Conservation (phyloP, 2,888 invertebrate genomes). For the Amphipoea oculea region DNA sequence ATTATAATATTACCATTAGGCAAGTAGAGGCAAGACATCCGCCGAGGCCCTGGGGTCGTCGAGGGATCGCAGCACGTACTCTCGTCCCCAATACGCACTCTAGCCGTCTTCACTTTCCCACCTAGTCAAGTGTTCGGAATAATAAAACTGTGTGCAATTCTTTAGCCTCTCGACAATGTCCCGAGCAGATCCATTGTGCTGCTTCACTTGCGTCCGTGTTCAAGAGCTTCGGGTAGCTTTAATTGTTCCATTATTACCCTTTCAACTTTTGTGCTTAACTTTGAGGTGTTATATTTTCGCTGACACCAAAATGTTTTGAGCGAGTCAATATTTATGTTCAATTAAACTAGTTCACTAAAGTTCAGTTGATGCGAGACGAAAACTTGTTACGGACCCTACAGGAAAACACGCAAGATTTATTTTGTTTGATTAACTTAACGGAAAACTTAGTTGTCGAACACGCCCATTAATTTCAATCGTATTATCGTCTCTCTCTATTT, state of each 20-base stretch:
- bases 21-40: constrained; percentile 68
- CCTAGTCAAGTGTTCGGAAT: constrained; percentile 77
- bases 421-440: constrained; percentile 69
- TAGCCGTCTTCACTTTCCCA: constrained; percentile 79
- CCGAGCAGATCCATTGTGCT: constrained; percentile 75
- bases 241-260: constrained; percentile 79
- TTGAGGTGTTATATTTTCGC: constrained; percentile 67
- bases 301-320: constrained; percentile 69
- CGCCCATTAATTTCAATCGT: constrained; percentile 81
- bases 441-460: constrained; percentile 74
- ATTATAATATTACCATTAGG: constrained; percentile 74
- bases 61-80: constrained; percentile 78
- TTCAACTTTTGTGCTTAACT: constrained; percentile 70
- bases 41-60: constrained; percentile 72
- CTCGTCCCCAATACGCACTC: constrained; percentile 78
- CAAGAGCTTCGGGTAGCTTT: constrained; percentile 75
- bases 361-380: constrained; percentile 41
- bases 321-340: background rate
- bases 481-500: constrained; percentile 81
- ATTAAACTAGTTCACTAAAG: constrained; percentile 22
- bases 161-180: constrained; percentile 74
- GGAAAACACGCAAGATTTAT: constrained; percentile 66
- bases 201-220: constrained; percentile 71
- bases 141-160: constrained; percentile 80
- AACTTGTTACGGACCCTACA: constrained; percentile 51